phyloP scores from a whole-genome alignment of 2,888 invertebrate species.

The Liodrosophila aerea region DNA sequence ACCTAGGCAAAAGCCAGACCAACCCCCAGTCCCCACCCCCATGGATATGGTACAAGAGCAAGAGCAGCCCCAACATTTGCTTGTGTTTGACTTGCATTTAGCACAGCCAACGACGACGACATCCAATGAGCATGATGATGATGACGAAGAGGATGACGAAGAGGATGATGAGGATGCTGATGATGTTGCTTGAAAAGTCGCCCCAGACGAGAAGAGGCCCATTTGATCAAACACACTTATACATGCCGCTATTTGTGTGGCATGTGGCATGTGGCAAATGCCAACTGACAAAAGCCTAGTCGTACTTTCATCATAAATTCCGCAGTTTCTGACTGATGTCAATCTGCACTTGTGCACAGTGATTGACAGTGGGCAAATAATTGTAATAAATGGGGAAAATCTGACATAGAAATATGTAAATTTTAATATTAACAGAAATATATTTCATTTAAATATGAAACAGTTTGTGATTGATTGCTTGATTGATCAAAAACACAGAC shows the following conservation, averaged over 20 bases:
- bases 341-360: too few relatives aligned
- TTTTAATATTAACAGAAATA: too few relatives aligned
- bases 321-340: not conserved
- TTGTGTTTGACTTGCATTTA: slow-evolving; percentile 75
- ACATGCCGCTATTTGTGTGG: too few relatives aligned
- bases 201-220: not conserved
- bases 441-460: too few relatives aligned
- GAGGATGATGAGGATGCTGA: slow-evolving; percentile 19
- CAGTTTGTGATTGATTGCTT: too few relatives aligned
- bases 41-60: not conserved
- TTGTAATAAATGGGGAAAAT: too few relatives aligned
- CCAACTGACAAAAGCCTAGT: slow-evolving; percentile 3
- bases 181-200: slow-evolving; percentile 11
- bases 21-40: not conserved
- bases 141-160: slow-evolving; percentile 16
- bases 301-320: not conserved
- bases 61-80: slow-evolving; percentile 16
- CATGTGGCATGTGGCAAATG: too few relatives aligned
- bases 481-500: too few relatives aligned
- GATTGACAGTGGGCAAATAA: too few relatives aligned
- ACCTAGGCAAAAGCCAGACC: slow-evolving; percentile 53
- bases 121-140: slow-evolving; percentile 27
- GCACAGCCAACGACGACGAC: slow-evolving; percentile 51
- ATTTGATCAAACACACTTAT: not conserved
- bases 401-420: too few relatives aligned